Evolutionary conservation across 2,888 invertebrate genomes (phyloP).

Genomic region (Andrena marginata): DNA sequence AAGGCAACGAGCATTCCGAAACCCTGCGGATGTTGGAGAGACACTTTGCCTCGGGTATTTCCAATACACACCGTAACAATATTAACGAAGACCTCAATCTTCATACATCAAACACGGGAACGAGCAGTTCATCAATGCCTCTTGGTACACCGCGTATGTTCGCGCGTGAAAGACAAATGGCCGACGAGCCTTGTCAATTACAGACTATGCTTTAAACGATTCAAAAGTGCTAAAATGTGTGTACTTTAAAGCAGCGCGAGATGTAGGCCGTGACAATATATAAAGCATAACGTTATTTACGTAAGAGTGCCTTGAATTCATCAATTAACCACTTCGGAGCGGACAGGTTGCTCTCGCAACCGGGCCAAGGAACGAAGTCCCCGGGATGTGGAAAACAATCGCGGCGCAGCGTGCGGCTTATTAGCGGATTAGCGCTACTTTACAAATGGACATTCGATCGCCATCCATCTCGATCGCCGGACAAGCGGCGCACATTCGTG

Average conservation of each 20-base stretch:
- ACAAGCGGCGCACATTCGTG: constrained; percentile 57
- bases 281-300: background rate
- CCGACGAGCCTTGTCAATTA: too few species aligned
- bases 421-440: constrained; percentile 56
- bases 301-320: constrained; percentile 24
- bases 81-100: too few species aligned
- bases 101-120: too few species aligned
- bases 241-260: too few species aligned
- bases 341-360: background rate
- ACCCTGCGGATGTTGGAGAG: background rate
- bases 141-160: too few species aligned
- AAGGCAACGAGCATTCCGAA: background rate
- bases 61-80: background rate
- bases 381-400: constrained; percentile 45
- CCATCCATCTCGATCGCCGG: constrained; percentile 35
- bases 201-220: too few species aligned
- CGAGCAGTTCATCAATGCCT: too few species aligned
- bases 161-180: too few species aligned
- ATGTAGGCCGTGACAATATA: background rate
- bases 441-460: constrained; percentile 62
- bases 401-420: constrained; percentile 46
- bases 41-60: background rate
- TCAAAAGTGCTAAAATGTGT: too few species aligned
- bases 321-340: background rate
- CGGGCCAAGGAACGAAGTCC: constrained; percentile 11